Evolutionary conservation across 2,797 vertebrate species (phyloP).

Genomic region (Chiloscyllium punctatum): DNA sequence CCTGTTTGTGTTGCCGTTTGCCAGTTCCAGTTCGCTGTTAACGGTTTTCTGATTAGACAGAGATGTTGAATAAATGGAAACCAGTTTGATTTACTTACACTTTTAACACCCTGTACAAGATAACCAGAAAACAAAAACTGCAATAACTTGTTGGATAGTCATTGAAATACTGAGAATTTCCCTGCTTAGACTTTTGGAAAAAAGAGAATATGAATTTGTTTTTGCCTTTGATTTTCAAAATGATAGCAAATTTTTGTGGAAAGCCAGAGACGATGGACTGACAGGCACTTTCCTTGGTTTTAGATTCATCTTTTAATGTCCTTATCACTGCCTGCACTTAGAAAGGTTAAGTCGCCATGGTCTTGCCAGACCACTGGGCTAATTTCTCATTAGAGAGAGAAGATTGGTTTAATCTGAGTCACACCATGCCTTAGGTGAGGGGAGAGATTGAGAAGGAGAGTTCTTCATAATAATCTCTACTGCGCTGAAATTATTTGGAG

Average conservation of each 20-base stretch:
- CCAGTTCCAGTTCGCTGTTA: not conserved
- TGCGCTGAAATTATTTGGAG: not conserved
- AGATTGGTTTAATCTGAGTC: too few relatives aligned
- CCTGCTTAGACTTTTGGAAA: too few relatives aligned
- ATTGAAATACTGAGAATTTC: not conserved
- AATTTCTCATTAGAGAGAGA: too few relatives aligned
- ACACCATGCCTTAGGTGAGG: too few relatives aligned
- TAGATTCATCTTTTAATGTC: not conserved
- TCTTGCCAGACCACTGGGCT: too few relatives aligned
- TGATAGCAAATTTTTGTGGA: not conserved
- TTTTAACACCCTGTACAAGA: not conserved
- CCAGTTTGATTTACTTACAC: not conserved
- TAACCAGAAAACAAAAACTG: not conserved
- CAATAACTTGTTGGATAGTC: not conserved
- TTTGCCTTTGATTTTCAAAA: not conserved
- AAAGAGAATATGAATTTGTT: too few relatives aligned
- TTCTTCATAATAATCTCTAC: not conserved
- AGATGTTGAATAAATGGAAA: not conserved
- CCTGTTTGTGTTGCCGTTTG: not conserved
- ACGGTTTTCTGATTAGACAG: not conserved
- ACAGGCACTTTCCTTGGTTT: not conserved
- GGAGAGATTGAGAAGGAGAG: too few relatives aligned
- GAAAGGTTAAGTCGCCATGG: too few relatives aligned
- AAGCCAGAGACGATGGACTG: not conserved
- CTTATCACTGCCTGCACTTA: not conserved